Conservation (phyloP, 2,113 vertebrate species). For the Origma solitaria region DNA sequence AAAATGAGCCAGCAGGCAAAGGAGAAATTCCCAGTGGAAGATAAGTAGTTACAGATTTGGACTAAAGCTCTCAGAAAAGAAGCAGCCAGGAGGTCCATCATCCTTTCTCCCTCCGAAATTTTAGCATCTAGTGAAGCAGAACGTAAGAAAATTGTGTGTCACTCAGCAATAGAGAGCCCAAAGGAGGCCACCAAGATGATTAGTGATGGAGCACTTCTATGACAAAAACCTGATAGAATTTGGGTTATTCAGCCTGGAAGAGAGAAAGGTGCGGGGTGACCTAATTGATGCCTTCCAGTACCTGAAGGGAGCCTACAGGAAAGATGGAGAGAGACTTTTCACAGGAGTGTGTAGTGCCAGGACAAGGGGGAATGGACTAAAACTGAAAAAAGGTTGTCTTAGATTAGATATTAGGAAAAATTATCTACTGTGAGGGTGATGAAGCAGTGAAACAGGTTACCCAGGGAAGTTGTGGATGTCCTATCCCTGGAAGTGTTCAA, state of each 20-base stretch:
- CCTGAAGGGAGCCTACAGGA: background rate
- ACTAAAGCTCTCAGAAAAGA: slow-evolving; percentile 78
- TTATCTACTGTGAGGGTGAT: background rate
- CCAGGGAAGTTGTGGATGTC: background rate
- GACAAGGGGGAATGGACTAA: background rate
- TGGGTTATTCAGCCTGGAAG: background rate
- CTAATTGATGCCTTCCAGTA: background rate
- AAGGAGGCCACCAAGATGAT: no score
- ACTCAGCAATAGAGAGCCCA: slow-evolving; percentile 67
- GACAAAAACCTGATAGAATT: background rate
- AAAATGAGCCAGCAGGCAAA: slow-evolving; percentile 74
- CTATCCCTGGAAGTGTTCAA: background rate
- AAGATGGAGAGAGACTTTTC: background rate
- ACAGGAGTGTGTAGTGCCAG: background rate
- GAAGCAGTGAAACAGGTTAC: background rate
- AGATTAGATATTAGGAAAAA: background rate
- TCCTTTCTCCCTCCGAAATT: slow-evolving; percentile 76
- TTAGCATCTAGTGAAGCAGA: slow-evolving; percentile 78
- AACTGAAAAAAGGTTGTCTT: background rate
- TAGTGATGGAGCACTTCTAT: no score
- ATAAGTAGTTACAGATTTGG: slow-evolving; percentile 75
- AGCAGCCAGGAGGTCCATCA: slow-evolving; percentile 80
- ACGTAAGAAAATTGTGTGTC: slow-evolving; percentile 84
- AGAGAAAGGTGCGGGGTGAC: background rate
- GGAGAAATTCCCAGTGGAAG: slow-evolving; percentile 76